Percentiles rank a stretch among this genome's conserved stretches.
Evolutionary conservation across 2,113 vertebrate species (phyloP).

Genomic region (Colinus virginianus): DNA sequence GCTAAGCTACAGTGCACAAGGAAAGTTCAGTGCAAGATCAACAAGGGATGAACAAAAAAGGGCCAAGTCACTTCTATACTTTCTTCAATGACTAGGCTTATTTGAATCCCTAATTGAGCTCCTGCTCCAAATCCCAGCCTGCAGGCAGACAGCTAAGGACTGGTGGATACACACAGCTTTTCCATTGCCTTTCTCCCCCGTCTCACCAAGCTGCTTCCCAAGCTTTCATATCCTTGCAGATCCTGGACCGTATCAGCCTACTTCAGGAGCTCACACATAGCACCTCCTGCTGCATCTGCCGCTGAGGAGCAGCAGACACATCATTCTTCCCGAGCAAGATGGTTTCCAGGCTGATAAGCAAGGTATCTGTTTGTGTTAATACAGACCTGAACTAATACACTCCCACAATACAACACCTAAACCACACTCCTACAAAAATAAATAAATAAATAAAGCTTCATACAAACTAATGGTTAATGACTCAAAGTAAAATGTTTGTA

Average conservation of each 20-base stretch:
- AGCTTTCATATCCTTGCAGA: background rate
- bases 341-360: background rate
- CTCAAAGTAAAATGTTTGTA: background rate
- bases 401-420: background rate
- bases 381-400: background rate
- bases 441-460: background rate
- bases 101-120: background rate
- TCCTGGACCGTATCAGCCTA: background rate
- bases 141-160: background rate
- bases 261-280: background rate
- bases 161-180: background rate
- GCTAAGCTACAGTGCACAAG: background rate
- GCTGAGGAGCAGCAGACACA: background rate
- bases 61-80: fast-evolving
- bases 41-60: background rate
- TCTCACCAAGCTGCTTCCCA: background rate
- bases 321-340: background rate
- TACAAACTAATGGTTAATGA: background rate
- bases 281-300: background rate
- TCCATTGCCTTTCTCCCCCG: background rate
- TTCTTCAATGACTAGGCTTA: background rate
- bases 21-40: background rate
- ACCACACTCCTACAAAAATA: background rate
- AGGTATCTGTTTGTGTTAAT: background rate
- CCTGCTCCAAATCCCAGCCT: background rate